These are phyloP conservation scores for Chesias legatella DNA, from an alignment of 2,888 invertebrate species.

Conservation along the genomic window DNA sequence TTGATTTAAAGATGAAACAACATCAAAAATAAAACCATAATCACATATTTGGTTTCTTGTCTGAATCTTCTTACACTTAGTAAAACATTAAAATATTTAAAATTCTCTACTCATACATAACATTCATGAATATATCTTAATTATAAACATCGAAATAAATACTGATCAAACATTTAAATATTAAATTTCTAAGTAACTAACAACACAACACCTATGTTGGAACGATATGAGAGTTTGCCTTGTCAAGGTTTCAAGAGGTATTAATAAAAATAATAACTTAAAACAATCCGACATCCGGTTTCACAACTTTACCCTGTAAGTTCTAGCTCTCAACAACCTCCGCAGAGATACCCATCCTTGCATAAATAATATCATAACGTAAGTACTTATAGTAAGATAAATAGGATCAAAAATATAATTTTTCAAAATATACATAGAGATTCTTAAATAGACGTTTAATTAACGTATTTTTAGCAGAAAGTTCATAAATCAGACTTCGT, in stretches of 20 bases:
- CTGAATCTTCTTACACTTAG: conserved; percentile 48
- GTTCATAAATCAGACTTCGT: conserved; percentile 70
- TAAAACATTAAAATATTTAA: conserved; percentile 57
- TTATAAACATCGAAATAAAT: conserved; percentile 59
- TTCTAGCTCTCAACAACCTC: conserved; percentile 60
- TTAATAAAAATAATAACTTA: conserved; percentile 29
- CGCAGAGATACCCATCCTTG: conserved; percentile 45
- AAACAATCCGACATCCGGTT: conserved; percentile 35
- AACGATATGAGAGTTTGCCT: conserved; percentile 46
- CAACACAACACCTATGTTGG: conserved; percentile 66
- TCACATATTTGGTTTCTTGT: conserved; percentile 48
- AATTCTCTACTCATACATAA: conserved; percentile 61
- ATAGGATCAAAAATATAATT: conserved; percentile 76
- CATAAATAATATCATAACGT: conserved; percentile 58
- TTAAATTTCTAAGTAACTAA: conserved; percentile 49
- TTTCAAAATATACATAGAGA: conserved; percentile 65
- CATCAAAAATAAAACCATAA: conserved; percentile 61
- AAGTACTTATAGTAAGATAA: conserved; percentile 65
- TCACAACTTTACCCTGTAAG: conserved; percentile 70
- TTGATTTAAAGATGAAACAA: conserved; percentile 58
- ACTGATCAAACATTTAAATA: conserved; percentile 70
- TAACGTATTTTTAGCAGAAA: conserved; percentile 71
- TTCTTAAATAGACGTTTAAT: conserved; percentile 59
- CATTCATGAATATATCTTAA: conserved; percentile 49
- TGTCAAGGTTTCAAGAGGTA: conserved; percentile 44